phyloP scores from a whole-genome alignment of 2,113 vertebrate species.

The Calyptomena viridis region DNA sequence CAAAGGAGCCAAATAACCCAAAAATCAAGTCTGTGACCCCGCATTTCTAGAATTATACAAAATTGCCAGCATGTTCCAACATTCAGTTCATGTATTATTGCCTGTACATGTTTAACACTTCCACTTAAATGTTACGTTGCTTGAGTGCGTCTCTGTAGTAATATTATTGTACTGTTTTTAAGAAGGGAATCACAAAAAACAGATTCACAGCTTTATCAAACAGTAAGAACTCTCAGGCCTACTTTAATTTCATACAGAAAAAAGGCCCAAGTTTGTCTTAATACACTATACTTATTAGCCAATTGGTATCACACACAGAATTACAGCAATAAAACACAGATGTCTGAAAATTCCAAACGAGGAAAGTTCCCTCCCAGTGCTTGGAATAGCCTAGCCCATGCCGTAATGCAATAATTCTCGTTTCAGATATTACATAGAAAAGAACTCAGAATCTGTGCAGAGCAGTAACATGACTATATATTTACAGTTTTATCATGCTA shows the following conservation, averaged over 20 bases:
- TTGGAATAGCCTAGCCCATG: not conserved
- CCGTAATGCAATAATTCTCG: not conserved
- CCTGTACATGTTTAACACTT: not conserved
- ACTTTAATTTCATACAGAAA: no score
- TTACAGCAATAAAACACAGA: not conserved
- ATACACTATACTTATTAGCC: not conserved
- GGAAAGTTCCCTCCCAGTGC: not conserved
- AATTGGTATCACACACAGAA: not conserved
- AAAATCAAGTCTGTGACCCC: not conserved
- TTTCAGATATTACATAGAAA: not conserved
- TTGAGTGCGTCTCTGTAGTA: not conserved
- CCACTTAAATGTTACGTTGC: not conserved
- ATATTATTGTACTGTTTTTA: not conserved
- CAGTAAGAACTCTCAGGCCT: not conserved
- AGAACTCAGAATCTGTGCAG: not conserved
- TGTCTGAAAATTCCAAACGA: not conserved
- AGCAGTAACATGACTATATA: not conserved
- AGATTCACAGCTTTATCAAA: not conserved
- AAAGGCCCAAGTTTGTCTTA: no score
- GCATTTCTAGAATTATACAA: not conserved
- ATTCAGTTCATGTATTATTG: not conserved
- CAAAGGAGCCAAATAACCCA: not conserved
- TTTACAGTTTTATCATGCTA: not conserved
- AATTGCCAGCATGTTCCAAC: not conserved
- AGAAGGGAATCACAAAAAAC: not conserved